Percentiles rank a stretch among this genome's conserved stretches.
Conservation (phyloP, 1,140 invertebrate genomes). For the Spodoptera litura region DNA sequence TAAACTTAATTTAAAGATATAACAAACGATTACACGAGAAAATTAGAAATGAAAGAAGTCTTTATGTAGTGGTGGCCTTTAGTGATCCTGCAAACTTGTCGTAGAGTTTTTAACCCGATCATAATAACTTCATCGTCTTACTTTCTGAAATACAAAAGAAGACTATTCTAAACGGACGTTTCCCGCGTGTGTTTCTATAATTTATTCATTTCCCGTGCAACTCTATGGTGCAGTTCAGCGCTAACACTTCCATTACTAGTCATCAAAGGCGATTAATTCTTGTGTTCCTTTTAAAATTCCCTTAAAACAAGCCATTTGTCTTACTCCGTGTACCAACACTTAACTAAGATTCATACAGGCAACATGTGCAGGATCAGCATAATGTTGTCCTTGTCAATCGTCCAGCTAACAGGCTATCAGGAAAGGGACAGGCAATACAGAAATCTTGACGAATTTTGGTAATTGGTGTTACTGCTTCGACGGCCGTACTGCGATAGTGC, state of each 20-base stretch:
- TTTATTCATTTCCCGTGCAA: no score
- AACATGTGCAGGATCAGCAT: background rate
- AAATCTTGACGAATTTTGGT: conserved; percentile 41
- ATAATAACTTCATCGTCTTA: no score
- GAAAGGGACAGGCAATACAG: conserved; percentile 17
- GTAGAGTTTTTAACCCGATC: no score
- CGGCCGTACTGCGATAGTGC: conserved; percentile 9
- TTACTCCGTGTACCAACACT: conserved; percentile 22
- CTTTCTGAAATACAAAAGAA: no score
- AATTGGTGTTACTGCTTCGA: conserved; percentile 42
- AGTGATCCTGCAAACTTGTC: no score
- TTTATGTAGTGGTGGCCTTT: no score
- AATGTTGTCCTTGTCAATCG: conserved; percentile 4
- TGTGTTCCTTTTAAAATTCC: background rate
- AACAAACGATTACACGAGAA: no score
- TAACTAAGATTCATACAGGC: background rate
- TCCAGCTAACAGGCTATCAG: background rate
- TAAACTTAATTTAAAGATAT: no score
- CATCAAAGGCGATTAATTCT: background rate
- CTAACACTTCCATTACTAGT: background rate
- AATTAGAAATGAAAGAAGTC: no score
- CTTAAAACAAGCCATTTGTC: conserved; percentile 30
- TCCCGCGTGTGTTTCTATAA: background rate
- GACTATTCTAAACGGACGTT: background rate
- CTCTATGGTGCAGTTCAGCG: background rate